Evolutionary conservation across 2,113 vertebrate genomes (phyloP).

Genomic region (Procapra przewalskii): DNA sequence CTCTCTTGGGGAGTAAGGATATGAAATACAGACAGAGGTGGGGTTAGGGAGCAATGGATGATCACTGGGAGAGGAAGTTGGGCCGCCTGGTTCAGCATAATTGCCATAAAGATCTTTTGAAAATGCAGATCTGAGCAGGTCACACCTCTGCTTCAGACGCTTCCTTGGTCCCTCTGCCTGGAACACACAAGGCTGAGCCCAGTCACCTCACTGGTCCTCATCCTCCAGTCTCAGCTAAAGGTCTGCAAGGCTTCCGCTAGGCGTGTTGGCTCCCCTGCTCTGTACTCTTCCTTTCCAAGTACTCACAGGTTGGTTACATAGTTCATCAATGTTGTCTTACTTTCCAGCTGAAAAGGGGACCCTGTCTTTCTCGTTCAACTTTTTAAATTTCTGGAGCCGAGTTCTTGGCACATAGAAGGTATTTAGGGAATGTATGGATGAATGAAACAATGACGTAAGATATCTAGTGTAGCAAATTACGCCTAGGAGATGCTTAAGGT

Average conservation of each 20-base stretch:
- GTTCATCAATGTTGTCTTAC: background rate
- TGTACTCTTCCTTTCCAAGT: background rate
- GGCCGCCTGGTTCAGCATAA: background rate
- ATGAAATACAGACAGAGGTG: background rate
- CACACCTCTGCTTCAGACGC: background rate
- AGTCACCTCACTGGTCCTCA: background rate
- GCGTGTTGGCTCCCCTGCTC: fast-evolving
- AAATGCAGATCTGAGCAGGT: background rate
- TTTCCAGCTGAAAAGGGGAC: background rate
- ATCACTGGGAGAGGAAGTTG: background rate
- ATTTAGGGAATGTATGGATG: background rate
- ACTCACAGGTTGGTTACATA: background rate
- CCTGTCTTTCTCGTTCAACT: background rate
- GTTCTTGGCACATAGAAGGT: background rate
- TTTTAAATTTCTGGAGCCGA: background rate
- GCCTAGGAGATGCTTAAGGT: background rate
- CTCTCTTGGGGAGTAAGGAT: background rate
- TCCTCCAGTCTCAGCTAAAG: background rate
- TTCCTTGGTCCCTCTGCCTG: background rate
- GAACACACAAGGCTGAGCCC: background rate
- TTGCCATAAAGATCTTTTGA: background rate
- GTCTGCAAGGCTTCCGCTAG: background rate
- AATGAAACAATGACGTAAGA: background rate
- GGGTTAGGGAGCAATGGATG: background rate
- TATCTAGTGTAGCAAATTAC: background rate